These are phyloP conservation scores for Xestia sexstrigata DNA, from an alignment of 2,888 invertebrate species.

Conservation along the genomic window DNA sequence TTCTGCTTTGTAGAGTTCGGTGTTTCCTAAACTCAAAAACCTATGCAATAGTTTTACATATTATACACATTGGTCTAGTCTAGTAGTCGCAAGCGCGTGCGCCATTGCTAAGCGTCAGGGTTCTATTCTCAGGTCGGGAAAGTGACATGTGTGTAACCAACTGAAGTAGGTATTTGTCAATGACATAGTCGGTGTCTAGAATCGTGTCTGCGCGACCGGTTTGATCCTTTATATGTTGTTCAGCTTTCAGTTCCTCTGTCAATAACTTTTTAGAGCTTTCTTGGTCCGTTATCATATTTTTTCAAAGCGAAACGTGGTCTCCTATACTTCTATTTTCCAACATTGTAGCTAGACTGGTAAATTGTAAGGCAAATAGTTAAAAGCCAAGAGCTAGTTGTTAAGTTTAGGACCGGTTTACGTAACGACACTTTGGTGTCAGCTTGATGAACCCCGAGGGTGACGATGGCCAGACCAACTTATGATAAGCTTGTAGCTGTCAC, in stretches of 20 bases:
- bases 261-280: neutral
- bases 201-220: neutral
- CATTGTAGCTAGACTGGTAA: conserved; percentile 7
- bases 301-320: neutral
- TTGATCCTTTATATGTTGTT: neutral
- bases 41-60: neutral
- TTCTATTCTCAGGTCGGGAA: neutral
- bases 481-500: neutral
- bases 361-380: conserved; percentile 18
- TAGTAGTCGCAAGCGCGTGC: neutral
- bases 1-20: neutral
- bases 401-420: conserved; percentile 20
- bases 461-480: neutral
- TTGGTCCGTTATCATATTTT: neutral
- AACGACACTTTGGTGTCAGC: conserved; percentile 25
- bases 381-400: neutral
- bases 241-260: neutral
- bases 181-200: neutral
- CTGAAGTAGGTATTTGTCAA: neutral
- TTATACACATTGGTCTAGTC: neutral
- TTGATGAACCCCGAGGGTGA: neutral
- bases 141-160: neutral
- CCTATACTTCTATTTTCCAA: neutral
- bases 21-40: neutral
- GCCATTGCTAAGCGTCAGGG: neutral